These are phyloP conservation scores for Lophius piscatorius DNA, from an alignment of 2,113 vertebrate genomes.

Conservation along the genomic window DNA sequence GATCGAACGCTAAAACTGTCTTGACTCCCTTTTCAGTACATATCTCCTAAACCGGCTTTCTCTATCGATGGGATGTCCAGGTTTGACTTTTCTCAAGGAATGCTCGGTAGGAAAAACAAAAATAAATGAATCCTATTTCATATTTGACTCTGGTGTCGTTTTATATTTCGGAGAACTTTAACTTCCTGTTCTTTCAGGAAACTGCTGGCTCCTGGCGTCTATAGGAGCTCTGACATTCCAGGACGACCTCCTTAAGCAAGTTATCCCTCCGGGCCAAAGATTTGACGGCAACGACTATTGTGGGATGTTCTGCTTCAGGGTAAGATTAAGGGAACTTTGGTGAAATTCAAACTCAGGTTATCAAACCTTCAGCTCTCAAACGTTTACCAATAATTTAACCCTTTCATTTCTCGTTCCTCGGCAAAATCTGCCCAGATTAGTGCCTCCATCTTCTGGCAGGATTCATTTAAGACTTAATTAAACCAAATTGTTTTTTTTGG, in stretches of 20 bases:
- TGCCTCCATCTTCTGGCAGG: too few species aligned
- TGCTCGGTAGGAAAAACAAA: constrained; percentile 68
- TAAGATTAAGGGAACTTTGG: constrained; percentile 23
- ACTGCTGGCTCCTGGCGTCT: constrained; percentile 82
- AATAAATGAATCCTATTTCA: too few species aligned
- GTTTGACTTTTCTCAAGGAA: constrained; percentile 77
- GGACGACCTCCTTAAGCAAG: constrained; percentile 3
- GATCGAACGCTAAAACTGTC: too few species aligned
- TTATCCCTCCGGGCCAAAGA: constrained; percentile 68
- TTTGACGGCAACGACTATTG: constrained; percentile 71
- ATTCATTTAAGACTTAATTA: too few species aligned
- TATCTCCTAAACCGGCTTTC: constrained; percentile 49
- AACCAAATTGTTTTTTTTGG: not conserved
- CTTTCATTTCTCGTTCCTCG: too few species aligned
- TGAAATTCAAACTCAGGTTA: too few species aligned
- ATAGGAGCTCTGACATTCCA: constrained; percentile 78
- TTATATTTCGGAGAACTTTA: too few species aligned
- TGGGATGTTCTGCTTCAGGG: constrained; percentile 81
- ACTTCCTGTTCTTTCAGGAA: too few species aligned
- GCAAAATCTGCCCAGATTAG: too few species aligned
- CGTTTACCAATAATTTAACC: too few species aligned
- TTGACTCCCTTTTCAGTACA: constrained; percentile 63
- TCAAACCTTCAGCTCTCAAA: too few species aligned
- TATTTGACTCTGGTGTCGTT: too few species aligned
- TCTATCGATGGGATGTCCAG: constrained; percentile 63